Evolutionary conservation across 1,140 invertebrate species (phyloP).

Genomic region (Lanistes nyassanus): DNA sequence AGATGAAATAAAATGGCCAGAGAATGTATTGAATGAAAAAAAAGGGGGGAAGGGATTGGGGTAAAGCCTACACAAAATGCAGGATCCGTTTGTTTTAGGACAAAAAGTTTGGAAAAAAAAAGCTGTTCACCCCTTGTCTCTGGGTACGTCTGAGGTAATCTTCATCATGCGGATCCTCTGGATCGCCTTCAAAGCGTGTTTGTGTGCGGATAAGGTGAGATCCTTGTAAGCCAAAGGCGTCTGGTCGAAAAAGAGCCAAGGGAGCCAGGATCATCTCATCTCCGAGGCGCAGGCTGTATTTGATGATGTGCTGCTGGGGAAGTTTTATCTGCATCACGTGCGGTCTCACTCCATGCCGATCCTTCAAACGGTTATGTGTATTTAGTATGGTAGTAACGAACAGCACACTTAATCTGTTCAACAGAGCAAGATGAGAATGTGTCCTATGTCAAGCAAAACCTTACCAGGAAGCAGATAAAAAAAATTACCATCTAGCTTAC

Average conservation of each 20-base stretch:
- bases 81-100: background rate
- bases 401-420: too few species aligned
- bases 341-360: constrained; percentile 85
- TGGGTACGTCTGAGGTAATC: constrained; percentile 76
- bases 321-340: constrained; percentile 81
- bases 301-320: constrained; percentile 76
- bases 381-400: constrained; percentile 16
- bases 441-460: too few species aligned
- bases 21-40: background rate
- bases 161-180: constrained; percentile 94
- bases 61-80: background rate
- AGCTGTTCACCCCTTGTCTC: constrained; percentile 22
- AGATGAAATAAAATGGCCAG: background rate
- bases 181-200: constrained; percentile 80
- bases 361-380: constrained; percentile 64
- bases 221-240: constrained; percentile 87
- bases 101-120: background rate
- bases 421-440: too few species aligned
- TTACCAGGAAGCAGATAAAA: too few species aligned
- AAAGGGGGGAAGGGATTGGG: background rate
- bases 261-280: constrained; percentile 94
- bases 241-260: constrained; percentile 87
- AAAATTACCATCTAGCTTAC: too few species aligned
- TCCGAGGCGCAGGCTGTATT: constrained; percentile 84
- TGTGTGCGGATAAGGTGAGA: constrained; percentile 73